Evolutionary conservation across 2,888 invertebrate genomes (phyloP).

Genomic region (Therioaphis trifolii): DNA sequence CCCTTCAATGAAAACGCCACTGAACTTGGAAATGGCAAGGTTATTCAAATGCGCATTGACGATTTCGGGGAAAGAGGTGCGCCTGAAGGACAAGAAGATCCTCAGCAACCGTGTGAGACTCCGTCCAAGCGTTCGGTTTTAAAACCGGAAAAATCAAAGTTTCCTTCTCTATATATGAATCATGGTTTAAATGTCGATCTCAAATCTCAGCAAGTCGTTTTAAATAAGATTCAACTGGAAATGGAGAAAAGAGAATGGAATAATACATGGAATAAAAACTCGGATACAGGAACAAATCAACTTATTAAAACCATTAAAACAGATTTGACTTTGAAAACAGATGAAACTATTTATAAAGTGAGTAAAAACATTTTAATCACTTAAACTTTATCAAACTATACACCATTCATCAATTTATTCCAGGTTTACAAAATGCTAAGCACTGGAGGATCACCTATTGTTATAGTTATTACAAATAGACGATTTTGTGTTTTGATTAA

Average conservation of each 20-base stretch:
- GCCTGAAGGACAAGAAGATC: slow-evolving; percentile 55
- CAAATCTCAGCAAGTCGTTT: slow-evolving; percentile 30
- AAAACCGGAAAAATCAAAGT: slow-evolving; percentile 10
- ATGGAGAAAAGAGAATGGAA: slow-evolving; percentile 20
- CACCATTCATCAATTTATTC: not conserved
- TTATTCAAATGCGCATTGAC: slow-evolving; percentile 30
- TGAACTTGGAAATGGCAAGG: slow-evolving; percentile 1
- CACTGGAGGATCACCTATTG: slow-evolving; percentile 48
- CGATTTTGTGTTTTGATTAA: slow-evolving; percentile 52
- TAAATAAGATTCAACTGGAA: slow-evolving; percentile 26
- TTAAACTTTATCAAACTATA: not conserved
- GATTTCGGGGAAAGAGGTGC: slow-evolving; percentile 27
- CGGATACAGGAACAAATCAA: slow-evolving; percentile 6
- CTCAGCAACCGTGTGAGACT: not conserved
- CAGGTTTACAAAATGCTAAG: slow-evolving; percentile 54
- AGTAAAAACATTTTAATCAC: not conserved
- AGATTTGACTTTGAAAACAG: slow-evolving; percentile 31
- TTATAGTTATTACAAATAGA: slow-evolving; percentile 50
- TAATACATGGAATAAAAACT: slow-evolving; percentile 13
- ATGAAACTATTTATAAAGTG: slow-evolving; percentile 53
- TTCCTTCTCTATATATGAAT: slow-evolving; percentile 43
- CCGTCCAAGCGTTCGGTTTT: slow-evolving; percentile 9
- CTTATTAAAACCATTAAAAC: slow-evolving; percentile 34
- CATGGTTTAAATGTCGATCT: not conserved
- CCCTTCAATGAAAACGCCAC: slow-evolving; percentile 49